These are phyloP conservation scores for Pristionchus exspectatus DNA, from an alignment of 2,888 invertebrate species.

Conservation along the genomic window DNA sequence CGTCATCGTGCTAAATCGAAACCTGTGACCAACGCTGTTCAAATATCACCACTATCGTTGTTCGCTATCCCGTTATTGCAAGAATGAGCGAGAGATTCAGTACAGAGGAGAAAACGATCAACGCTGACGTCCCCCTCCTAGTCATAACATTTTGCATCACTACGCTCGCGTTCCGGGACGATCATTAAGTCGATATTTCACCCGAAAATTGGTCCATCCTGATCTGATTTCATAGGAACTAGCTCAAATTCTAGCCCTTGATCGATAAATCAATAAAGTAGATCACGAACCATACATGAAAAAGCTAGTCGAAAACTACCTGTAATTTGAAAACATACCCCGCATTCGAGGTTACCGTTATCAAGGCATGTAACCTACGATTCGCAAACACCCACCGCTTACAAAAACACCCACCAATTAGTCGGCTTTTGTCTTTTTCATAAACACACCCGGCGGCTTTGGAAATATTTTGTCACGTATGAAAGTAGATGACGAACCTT, in stretches of 20 bases:
- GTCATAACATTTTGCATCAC: constrained; percentile 21
- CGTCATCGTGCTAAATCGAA: constrained; percentile 6
- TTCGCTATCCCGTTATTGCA: background rate
- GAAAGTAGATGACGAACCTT: no score
- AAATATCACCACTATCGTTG: constrained; percentile 10
- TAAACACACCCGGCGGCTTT: no score
- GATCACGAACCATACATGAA: constrained; percentile 84
- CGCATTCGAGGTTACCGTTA: no score
- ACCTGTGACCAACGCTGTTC: constrained; percentile 16
- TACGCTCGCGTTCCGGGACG: background rate
- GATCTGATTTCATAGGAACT: no score
- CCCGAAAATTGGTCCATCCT: background rate
- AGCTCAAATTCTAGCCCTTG: no score
- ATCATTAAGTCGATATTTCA: background rate
- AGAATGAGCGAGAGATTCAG: background rate
- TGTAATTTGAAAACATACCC: no score
- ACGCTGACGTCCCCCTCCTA: background rate
- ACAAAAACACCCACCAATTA: no score
- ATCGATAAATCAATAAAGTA: constrained; percentile 4
- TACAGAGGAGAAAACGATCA: background rate
- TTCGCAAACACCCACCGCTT: no score
- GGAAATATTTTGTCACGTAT: no score
- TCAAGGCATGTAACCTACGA: no score
- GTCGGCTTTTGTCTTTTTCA: no score
- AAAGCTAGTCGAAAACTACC: no score